These are phyloP conservation scores for Atlantisia rogersi DNA, from an alignment of 2,113 vertebrate genomes.

Conservation along the genomic window DNA sequence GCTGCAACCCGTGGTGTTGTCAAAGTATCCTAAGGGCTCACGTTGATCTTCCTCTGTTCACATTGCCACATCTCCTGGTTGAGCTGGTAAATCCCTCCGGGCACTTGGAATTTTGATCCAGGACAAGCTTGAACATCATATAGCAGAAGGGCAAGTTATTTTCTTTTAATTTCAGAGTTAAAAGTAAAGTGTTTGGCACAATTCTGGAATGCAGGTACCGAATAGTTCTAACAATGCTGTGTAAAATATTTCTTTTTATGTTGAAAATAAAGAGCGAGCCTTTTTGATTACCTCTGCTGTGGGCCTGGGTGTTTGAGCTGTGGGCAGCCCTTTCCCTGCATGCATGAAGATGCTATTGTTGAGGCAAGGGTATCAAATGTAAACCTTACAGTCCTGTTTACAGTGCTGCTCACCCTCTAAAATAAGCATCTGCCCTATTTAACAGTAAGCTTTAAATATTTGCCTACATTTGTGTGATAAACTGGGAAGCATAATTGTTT, in stretches of 20 bases:
- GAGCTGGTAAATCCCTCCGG: conserved; percentile 48
- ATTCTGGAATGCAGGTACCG: conserved; percentile 65
- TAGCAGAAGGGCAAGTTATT: conserved; percentile 36
- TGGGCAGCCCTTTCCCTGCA: not conserved
- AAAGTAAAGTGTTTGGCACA: conserved; percentile 57
- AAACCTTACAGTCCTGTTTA: not conserved
- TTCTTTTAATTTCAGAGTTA: conserved; percentile 49
- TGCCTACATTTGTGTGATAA: not conserved
- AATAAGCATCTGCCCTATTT: not conserved
- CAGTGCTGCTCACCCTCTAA: not conserved
- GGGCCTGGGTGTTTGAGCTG: not conserved
- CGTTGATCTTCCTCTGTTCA: conserved; percentile 45
- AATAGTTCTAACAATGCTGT: conserved; percentile 52
- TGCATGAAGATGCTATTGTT: not conserved
- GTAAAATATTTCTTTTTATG: conserved; percentile 71
- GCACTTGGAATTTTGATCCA: conserved; percentile 34
- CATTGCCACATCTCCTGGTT: conserved; percentile 43
- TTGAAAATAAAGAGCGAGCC: conserved; percentile 71
- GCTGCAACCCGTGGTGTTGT: conserved; percentile 51
- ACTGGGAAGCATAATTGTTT: not conserved
- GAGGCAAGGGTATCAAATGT: not conserved
- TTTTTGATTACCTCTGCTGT: conserved; percentile 63
- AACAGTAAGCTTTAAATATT: not conserved
- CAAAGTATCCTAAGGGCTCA: conserved; percentile 69
- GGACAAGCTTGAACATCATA: conserved; percentile 34